Base-by-base conservation (phyloP, 2,888 invertebrate genomes). In the Odontomyia ornata region DNA sequence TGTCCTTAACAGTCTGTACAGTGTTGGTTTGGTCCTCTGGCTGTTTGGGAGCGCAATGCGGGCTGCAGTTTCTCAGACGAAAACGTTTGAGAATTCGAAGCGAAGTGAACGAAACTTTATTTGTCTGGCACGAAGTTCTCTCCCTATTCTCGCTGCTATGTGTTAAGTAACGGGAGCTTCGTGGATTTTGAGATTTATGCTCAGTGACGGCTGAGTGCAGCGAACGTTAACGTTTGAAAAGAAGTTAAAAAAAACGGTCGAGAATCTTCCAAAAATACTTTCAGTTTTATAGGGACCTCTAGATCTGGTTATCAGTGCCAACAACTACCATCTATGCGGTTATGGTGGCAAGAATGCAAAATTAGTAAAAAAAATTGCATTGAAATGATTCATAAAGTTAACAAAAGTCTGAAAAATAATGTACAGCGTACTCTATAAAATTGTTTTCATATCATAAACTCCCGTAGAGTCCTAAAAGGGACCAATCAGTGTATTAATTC, bases 81-180 rank as follows among this genome's bases (percentile, higher is more conserved):
- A 47, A 4, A 52, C 23, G 65, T 9, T 62, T 65, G 43, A 65
- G 30, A 60, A 23, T 21, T 25, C 1, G 13, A 28, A 64, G 27
- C 28, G 64, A 64, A 67, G 52, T 56, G 71, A 72, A 72, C 71
- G 71, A 72, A n/a, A 72, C n/a, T 72, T 28, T 11, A 7, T 52
- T 43, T 43, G 71, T n/a, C 23, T 15, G 36, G 9, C 3, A 5
- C 36, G 3, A 9, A 36, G 3, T 25, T 62, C 15, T 62, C 28
- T 4, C 23, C 57, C 18, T 57, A 23, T 57, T 5, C 57, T 57
- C 9, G 21, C 1, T 23, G 18, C 57, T 57, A 21, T 43, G 21
- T 47, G 46, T 23, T 36, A 5, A 46, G 43, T 18, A 67, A 30
- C 30, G 30, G 21, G 13, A 25, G 36, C n/a, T n/a, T 4, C 5